These are phyloP conservation scores for Heliconius hewitsoni DNA, from an alignment of 1,140 invertebrate species.

Conservation along the genomic window DNA sequence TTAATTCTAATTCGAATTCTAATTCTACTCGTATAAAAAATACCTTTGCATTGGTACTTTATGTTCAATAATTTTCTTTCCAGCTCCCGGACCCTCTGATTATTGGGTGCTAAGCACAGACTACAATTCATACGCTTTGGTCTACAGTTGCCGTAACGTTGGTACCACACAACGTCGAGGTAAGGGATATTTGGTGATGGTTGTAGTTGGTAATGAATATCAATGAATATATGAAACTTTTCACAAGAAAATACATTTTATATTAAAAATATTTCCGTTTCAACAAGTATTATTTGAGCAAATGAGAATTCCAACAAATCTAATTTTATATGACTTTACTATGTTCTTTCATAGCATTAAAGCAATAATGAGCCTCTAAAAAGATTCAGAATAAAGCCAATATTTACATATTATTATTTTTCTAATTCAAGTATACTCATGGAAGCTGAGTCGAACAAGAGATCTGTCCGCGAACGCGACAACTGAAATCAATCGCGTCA, in stretches of 20 bases:
- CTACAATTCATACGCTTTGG: conserved; percentile 62
- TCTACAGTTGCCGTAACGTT: conserved; percentile 66
- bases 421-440: conserved; percentile 57
- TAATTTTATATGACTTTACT: no score
- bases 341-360: no score
- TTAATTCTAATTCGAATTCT: no score
- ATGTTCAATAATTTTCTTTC: not conserved
- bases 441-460: conserved; percentile 60
- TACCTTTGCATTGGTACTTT: not conserved
- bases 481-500: conserved; percentile 46
- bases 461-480: conserved; percentile 38
- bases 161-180: conserved; percentile 54
- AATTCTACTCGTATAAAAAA: no score
- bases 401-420: not conserved
- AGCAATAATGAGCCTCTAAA: no score
- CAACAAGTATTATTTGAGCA: no score
- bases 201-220: no score
- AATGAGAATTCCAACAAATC: no score
- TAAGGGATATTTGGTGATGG: conserved; percentile 29
- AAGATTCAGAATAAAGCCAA: no score
- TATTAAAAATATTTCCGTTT: no score
- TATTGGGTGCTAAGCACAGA: conserved; percentile 71
- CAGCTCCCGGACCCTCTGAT: conserved; percentile 55
- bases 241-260: no score
- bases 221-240: no score